Conservation (phyloP, 2,113 vertebrate genomes). For the Boulengeromyrus knoepffleri region DNA sequence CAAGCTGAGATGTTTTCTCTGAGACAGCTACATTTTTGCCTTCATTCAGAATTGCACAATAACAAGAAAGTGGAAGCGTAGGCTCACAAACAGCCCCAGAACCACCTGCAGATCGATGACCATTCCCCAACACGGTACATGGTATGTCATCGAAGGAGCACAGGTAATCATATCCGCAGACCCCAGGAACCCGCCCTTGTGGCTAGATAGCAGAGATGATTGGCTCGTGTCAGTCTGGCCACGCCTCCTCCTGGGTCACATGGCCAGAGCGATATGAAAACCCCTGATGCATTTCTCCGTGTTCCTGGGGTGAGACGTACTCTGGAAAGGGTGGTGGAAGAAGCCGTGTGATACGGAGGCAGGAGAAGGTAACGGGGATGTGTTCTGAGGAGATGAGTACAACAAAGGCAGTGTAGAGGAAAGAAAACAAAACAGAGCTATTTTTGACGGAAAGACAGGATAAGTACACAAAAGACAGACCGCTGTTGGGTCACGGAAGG, state of each 20-base stretch:
- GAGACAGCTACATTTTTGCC: background rate
- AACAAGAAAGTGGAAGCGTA: conserved; percentile 19
- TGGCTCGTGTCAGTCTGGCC: conserved; percentile 5
- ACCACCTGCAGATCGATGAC: conserved; percentile 30
- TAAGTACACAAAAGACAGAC: background rate
- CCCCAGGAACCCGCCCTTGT: background rate
- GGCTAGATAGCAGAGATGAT: conserved; percentile 22
- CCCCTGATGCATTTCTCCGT: background rate
- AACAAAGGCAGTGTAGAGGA: background rate
- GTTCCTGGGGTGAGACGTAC: background rate
- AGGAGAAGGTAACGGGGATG: background rate
- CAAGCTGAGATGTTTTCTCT: background rate
- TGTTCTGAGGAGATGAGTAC: background rate
- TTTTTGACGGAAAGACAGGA: background rate
- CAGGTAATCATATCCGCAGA: conserved; percentile 1
- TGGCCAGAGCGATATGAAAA: background rate
- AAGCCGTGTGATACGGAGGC: background rate
- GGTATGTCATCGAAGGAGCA: conserved; percentile 33
- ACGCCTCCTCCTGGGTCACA: background rate
- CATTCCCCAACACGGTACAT: conserved; percentile 19
- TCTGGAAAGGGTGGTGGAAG: background rate
- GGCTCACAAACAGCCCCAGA: background rate
- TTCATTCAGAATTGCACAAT: background rate
- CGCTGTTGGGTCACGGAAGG: background rate
- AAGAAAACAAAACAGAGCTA: background rate